These are phyloP conservation scores for Grammomys surdaster DNA, from an alignment of 2,113 vertebrate genomes.

Conservation along the genomic window DNA sequence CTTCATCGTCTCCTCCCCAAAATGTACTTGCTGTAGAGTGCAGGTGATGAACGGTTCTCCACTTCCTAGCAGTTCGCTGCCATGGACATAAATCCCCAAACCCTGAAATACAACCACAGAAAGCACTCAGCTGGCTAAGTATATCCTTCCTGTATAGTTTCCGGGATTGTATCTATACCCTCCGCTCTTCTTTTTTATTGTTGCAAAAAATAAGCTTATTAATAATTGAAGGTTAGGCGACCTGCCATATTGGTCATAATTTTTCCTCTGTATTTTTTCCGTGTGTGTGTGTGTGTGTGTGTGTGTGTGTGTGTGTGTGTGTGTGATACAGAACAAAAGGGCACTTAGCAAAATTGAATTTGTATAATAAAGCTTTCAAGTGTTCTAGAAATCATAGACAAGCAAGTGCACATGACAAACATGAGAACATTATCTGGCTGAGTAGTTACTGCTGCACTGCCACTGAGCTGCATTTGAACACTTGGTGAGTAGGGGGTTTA, in stretches of 20 bases:
- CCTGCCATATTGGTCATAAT: slow-evolving; percentile 85
- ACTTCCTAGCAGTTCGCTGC: slow-evolving; percentile 90
- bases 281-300: slow-evolving; percentile 74
- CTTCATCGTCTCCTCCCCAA: slow-evolving; percentile 96
- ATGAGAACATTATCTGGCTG: slow-evolving; percentile 80
- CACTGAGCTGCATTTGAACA: slow-evolving; percentile 82
- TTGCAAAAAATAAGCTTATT: slow-evolving; percentile 86
- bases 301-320: slow-evolving; percentile 63
- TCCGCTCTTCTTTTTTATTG: slow-evolving; percentile 82
- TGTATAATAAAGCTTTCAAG: slow-evolving; percentile 88
- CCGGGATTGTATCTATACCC: slow-evolving; percentile 84
- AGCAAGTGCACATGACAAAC: slow-evolving; percentile 85
- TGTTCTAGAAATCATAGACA: slow-evolving; percentile 85
- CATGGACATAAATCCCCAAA: slow-evolving; percentile 87
- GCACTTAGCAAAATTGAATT: slow-evolving; percentile 88
- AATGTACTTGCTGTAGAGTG: slow-evolving; percentile 97
- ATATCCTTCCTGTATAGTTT: slow-evolving; percentile 86
- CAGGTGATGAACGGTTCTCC: slow-evolving; percentile 94
- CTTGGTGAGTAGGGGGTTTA: slow-evolving; percentile 84
- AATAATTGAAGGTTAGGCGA: slow-evolving; percentile 89
- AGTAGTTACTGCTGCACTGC: slow-evolving; percentile 87
- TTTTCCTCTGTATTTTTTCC: slow-evolving; percentile 72
- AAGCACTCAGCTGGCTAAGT: slow-evolving; percentile 93
- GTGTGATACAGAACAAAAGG: slow-evolving; percentile 85
- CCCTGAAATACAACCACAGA: slow-evolving; percentile 88